Conservation (phyloP, 2,113 vertebrate species). For the Tinamus guttatus region DNA sequence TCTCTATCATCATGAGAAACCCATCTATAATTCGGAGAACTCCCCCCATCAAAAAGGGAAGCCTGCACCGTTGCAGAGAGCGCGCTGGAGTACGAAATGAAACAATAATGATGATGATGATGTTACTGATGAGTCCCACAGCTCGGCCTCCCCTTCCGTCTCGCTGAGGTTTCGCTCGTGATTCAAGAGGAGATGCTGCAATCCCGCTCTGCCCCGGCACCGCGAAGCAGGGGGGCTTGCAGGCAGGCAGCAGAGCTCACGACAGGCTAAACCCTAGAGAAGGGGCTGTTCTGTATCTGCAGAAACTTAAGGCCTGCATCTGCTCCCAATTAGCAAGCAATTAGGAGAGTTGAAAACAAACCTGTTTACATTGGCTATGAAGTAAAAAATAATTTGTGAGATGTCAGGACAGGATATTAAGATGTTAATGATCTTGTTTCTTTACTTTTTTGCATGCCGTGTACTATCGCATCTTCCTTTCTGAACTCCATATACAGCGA, state of each 20-base stretch:
- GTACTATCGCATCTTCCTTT: neutral
- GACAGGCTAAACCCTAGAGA: neutral
- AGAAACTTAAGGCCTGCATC: conserved; percentile 50
- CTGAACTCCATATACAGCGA: neutral
- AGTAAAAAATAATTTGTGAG: conserved; percentile 75
- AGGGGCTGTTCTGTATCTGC: conserved; percentile 57
- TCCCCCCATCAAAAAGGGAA: neutral
- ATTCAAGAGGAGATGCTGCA: neutral
- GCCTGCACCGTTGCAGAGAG: conserved; percentile 12
- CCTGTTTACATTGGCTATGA: conserved; percentile 64
- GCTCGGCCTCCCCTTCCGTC: conserved; percentile 38
- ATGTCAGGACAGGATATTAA: conserved; percentile 75
- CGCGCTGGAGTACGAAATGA: conserved; percentile 53
- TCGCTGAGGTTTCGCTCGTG: neutral
- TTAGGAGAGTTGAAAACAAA: conserved; percentile 71
- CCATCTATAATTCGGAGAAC: conserved; percentile 54
- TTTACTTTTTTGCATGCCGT: neutral
- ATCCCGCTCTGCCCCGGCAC: neutral
- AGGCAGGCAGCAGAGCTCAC: neutral
- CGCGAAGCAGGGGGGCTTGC: neutral
- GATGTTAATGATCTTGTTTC: conserved; percentile 72
- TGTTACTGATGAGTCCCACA: conserved; percentile 63
- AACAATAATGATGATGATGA: conserved; percentile 63
- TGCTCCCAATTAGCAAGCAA: conserved; percentile 64
- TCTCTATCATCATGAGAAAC: conserved; percentile 59